These are phyloP conservation scores for Drosophila ogumai DNA, from an alignment of 1,140 invertebrate species.

Conservation along the genomic window DNA sequence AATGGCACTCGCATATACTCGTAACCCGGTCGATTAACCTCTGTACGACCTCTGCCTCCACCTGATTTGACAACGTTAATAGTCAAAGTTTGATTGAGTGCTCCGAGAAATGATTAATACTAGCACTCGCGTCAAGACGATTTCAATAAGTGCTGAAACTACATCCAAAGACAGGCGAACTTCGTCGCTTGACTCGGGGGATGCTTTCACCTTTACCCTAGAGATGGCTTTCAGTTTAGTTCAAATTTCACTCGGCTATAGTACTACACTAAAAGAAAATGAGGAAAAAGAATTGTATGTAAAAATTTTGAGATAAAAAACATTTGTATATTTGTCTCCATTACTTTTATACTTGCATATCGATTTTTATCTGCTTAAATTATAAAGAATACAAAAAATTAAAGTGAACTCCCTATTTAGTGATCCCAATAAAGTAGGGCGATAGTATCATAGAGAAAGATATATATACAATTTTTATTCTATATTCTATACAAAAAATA, in stretches of 20 bases:
- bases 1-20: conserved; percentile 1
- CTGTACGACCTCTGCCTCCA: conserved; percentile 36
- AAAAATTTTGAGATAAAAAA: no score
- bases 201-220: conserved; percentile 20
- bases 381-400: no score
- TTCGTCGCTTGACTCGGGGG: conserved; percentile 13
- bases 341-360: no score
- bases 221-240: conserved; percentile 49
- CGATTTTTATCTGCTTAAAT: no score
- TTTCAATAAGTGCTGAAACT: conserved; percentile 48
- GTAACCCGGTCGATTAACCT: conserved; percentile 39
- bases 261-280: conserved; percentile 7
- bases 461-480: no score
- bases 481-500: no score
- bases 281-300: no score
- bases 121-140: conserved; percentile 26
- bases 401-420: no score
- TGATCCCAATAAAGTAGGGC: no score
- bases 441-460: no score
- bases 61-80: conserved; percentile 39
- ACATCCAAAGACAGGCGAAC: conserved; percentile 18
- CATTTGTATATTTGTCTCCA: no score
- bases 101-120: conserved; percentile 47
- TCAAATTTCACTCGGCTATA: conserved; percentile 55
- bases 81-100: conserved; percentile 51